A percentile compares a stretch with the other conserved stretches of the same genome.
Evolutionary conservation across 2,888 invertebrate species (phyloP).

Genomic region (Tenthredo scrophulariae): DNA sequence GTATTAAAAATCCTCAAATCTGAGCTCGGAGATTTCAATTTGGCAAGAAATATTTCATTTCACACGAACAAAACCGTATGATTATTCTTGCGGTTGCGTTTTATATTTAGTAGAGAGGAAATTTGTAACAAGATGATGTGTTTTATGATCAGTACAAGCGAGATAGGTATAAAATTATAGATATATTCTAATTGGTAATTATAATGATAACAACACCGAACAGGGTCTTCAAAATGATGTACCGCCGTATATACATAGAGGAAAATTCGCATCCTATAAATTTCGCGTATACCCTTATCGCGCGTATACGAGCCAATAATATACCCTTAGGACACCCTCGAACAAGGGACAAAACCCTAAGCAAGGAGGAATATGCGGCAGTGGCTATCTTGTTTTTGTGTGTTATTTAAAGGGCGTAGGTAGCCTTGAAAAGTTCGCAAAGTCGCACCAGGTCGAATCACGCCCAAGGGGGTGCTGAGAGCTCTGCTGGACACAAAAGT

Average conservation of each 20-base stretch:
- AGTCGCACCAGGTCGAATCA: slow-evolving; percentile 60
- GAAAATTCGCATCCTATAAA: background rate
- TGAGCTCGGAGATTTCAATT: background rate
- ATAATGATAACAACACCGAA: background rate
- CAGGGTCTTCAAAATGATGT: background rate
- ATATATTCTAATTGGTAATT: background rate
- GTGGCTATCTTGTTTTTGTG: slow-evolving; percentile 37
- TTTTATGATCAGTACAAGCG: background rate
- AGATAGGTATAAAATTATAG: background rate
- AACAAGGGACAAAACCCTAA: slow-evolving; percentile 12
- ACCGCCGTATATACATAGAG: background rate
- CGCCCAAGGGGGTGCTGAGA: slow-evolving; percentile 70
- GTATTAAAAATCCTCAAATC: slow-evolving; percentile 6
- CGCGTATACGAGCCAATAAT: background rate
- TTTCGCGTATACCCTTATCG: background rate
- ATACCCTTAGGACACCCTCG: slow-evolving; percentile 20
- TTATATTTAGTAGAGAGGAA: background rate
- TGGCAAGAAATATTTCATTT: background rate
- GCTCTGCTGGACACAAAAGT: slow-evolving; percentile 71
- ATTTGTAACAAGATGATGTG: background rate
- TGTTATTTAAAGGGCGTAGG: slow-evolving; percentile 26
- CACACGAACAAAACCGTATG: background rate
- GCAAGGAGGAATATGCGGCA: background rate
- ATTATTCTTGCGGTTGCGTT: background rate
- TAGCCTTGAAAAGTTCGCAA: slow-evolving; percentile 41